These are phyloP conservation scores for Eubucco bourcierii DNA, from an alignment of 2,113 vertebrate species.

Conservation along the genomic window DNA sequence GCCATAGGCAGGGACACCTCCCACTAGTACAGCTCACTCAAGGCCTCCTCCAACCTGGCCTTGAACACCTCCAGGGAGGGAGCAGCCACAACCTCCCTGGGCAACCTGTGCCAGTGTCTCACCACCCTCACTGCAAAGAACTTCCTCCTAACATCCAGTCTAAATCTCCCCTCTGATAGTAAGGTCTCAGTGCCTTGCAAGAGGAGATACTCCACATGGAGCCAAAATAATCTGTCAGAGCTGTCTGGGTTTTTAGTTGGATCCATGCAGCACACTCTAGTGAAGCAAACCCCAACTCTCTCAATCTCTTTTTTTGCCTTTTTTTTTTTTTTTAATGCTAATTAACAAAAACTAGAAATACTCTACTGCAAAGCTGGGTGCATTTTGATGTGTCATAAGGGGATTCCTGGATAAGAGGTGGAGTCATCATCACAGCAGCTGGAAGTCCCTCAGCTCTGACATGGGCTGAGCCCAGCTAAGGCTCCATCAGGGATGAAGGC, in stretches of 20 bases:
- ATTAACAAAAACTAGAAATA: neutral
- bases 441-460: rapidly evolving
- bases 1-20: no score
- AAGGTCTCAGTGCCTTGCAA: neutral
- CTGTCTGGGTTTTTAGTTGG: neutral
- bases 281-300: neutral
- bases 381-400: neutral
- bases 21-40: no score
- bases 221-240: neutral
- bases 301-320: neutral
- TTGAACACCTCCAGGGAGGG: no score
- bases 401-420: neutral
- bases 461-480: rapidly evolving
- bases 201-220: neutral
- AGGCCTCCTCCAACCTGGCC: no score
- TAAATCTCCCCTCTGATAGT: no score
- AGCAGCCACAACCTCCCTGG: no score
- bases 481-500: rapidly evolving
- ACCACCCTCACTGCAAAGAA: no score
- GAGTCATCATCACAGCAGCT: rapidly evolving
- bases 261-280: neutral
- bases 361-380: neutral
- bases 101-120: no score
- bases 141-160: no score
- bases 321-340: neutral